These are phyloP conservation scores for Tetropium fuscum DNA, from an alignment of 2,888 invertebrate species.

Conservation along the genomic window DNA sequence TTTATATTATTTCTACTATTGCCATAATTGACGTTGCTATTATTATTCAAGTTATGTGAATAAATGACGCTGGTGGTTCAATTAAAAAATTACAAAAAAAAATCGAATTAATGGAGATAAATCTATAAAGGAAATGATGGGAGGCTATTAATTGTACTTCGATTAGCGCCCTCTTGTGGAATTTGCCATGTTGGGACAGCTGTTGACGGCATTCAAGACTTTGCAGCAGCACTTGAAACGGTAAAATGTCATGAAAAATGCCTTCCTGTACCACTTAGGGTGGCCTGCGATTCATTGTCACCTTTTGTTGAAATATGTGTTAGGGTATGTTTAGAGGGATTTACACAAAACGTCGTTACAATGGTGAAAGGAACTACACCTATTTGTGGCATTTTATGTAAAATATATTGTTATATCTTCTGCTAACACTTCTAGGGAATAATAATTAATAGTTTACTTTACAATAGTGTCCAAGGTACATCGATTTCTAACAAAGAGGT, in stretches of 20 bases:
- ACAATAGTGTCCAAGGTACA: no score
- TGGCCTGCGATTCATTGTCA: conserved; percentile 50
- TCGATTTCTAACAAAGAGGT: no score
- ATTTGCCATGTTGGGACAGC: conserved; percentile 28
- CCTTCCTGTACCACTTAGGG: conserved; percentile 48
- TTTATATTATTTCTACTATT: no score
- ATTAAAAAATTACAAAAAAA: conserved; percentile 16
- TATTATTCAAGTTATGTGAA: no score
- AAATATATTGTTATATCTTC: conserved; percentile 37
- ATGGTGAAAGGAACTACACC: conserved; percentile 53
- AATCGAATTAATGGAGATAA: conserved; percentile 21
- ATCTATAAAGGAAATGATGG: conserved; percentile 19
- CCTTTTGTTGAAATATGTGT: conserved; percentile 46
- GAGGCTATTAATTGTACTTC: conserved; percentile 20
- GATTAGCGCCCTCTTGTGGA: conserved; percentile 27
- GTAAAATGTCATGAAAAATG: conserved; percentile 39
- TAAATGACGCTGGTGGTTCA: conserved; percentile 16
- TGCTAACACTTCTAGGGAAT: conserved; percentile 38
- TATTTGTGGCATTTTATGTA: conserved; percentile 49
- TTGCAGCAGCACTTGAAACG: conserved; percentile 36
- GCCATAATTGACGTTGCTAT: no score
- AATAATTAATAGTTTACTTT: no score
- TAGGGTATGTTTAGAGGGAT: conserved; percentile 41
- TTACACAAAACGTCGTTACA: conserved; percentile 48
- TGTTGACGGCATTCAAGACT: conserved; percentile 31